Evolutionary conservation across 2,888 invertebrate genomes (phyloP).

Genomic region (Nudaria mundana): DNA sequence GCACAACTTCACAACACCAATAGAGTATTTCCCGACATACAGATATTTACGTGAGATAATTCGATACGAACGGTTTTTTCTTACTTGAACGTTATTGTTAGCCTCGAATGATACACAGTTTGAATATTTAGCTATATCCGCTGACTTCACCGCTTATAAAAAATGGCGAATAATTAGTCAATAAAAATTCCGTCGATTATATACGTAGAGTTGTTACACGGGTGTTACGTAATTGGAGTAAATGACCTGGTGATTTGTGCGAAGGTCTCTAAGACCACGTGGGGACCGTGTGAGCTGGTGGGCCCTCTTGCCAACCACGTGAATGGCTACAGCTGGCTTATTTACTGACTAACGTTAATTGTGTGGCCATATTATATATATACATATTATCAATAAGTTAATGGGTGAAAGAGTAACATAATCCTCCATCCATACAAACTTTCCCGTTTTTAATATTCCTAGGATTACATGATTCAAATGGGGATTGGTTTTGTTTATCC

Average conservation of each 20-base stretch:
- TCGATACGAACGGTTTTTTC: conserved; percentile 53
- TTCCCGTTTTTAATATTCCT: no score
- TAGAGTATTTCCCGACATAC: conserved; percentile 30
- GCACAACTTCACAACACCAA: neutral
- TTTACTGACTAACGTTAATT: no score
- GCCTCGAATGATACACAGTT: conserved; percentile 78
- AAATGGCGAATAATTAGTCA: conserved; percentile 80
- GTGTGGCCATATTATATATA: no score
- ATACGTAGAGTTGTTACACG: conserved; percentile 71
- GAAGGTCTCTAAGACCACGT: conserved; percentile 67
- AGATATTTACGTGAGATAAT: conserved; percentile 71
- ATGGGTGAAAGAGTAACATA: no score
- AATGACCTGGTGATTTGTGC: conserved; percentile 70
- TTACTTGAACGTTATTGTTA: conserved; percentile 69
- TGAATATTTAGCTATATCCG: conserved; percentile 81
- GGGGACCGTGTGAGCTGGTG: conserved; percentile 38
- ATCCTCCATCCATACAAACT: no score
- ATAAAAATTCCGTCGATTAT: conserved; percentile 80
- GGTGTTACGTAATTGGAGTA: conserved; percentile 80
- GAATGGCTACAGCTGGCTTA: neutral
- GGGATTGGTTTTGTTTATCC: no score
- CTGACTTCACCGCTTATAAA: conserved; percentile 78
- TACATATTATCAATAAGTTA: no score
- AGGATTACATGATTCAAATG: no score
- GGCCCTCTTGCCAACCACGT: neutral